Percentiles rank a stretch among this genome's conserved stretches.
Conservation (phyloP, 2,113 vertebrate species). For the Grammomys surdaster region DNA sequence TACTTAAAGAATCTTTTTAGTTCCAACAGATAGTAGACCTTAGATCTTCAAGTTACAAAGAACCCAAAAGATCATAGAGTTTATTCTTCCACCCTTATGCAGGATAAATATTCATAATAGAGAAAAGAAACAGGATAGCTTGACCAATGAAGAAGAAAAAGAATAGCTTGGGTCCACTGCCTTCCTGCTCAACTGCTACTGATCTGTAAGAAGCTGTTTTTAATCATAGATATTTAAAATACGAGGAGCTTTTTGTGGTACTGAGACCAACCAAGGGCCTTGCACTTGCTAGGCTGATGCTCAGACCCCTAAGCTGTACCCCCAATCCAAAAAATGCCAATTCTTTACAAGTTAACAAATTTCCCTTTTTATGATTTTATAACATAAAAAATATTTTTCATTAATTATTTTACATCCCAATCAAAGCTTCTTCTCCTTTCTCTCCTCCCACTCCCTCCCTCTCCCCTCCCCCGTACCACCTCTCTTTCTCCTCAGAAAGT, state of each 20-base stretch:
- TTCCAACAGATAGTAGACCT: not conserved
- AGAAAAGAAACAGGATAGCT: not conserved
- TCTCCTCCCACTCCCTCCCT: no score
- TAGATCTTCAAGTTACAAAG: conserved; percentile 32
- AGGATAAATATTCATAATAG: not conserved
- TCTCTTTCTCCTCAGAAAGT: no score
- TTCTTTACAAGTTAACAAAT: conserved; percentile 26
- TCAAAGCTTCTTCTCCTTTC: no score
- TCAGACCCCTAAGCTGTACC: not conserved
- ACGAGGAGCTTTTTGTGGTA: not conserved
- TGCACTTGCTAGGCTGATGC: not conserved
- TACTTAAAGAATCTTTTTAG: not conserved
- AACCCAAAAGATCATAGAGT: not conserved
- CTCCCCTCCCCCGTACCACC: no score
- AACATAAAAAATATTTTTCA: no score
- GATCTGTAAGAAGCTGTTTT: not conserved
- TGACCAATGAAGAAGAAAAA: not conserved
- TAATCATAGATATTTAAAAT: conserved; percentile 37
- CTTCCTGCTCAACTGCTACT: not conserved
- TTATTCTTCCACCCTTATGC: not conserved
- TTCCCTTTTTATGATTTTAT: not conserved
- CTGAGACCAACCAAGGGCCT: not conserved
- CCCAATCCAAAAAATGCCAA: not conserved
- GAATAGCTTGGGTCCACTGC: not conserved
- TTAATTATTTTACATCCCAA: no score